Evolutionary conservation across 2,113 vertebrate species (phyloP).

Genomic region (Lamprotornis superbus): DNA sequence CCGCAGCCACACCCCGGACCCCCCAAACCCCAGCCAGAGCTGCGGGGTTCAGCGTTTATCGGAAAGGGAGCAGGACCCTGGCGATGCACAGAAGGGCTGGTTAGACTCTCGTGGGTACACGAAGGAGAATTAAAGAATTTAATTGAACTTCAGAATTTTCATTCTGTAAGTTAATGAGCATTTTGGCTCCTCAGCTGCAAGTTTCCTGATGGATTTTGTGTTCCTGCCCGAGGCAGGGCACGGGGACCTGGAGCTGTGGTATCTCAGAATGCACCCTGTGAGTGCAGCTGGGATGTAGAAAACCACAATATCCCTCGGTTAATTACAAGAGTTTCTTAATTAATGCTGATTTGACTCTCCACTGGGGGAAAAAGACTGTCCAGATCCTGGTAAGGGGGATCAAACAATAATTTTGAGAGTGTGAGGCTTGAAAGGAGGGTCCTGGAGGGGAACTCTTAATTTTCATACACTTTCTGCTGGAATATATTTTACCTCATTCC

Average conservation of each 20-base stretch:
- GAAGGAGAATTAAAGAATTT: neutral
- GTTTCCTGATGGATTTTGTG: neutral
- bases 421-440: neutral
- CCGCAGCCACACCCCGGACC: neutral
- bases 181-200: neutral
- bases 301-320: neutral
- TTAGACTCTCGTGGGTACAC: neutral
- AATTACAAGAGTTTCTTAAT: neutral
- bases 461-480: neutral
- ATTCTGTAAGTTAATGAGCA: neutral
- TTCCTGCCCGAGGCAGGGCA: neutral
- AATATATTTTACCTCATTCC: neutral
- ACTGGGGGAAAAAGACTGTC: neutral
- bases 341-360: neutral
- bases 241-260: neutral
- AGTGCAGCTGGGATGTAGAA: neutral
- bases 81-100: neutral
- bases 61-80: neutral
- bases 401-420: neutral
- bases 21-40: neutral
- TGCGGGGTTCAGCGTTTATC: neutral
- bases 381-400: neutral
- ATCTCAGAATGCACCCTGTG: fast-evolving
- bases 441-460: neutral
- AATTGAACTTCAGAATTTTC: neutral